Base-by-base conservation (phyloP, 2,797 vertebrate genomes). In the Myripristis jacobus region DNA sequence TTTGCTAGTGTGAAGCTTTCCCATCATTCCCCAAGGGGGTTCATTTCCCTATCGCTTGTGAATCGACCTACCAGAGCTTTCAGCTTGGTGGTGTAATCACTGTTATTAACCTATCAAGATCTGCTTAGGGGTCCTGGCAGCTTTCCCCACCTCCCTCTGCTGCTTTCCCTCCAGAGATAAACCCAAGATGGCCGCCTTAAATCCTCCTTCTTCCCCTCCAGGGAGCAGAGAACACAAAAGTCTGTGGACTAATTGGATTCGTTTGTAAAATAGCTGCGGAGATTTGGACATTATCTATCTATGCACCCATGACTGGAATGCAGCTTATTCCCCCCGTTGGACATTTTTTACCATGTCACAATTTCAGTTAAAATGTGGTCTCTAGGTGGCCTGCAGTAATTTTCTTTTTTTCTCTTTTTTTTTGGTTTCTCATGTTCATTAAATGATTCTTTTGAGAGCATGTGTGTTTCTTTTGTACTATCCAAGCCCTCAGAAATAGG, bases 231-330 rank as follows among this genome's bases (percentile, higher is more conserved):
- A 90, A 91, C 85, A 89, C 87, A 79, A 90, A 89, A 85, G 88
- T 79, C 84, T 79, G 48, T 58, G 60, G 65, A 83, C 74, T 92
- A 91, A 92, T 94, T 92, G 84, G 83, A 92, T 92, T 94, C 68
- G 88, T 93, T 93, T 93, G 84, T 89, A 80, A 92, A 93, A 91
- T 91, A 87, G 80, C 81, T 89, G 81, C 75, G 76, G 80, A 85
- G 82, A 89, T 89, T 89, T 87, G 80, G 77, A 80, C 80, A 91
- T 92, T 94, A 94, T 94, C 92, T 93, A 51, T 92, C 79, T 91
- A 91, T 91, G 87, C 88, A 93, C 93, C 93, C 93, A 93, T 95
- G 93, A 94, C 93, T 86, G 91, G 93, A 91, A 92, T 93, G 92
- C 66, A 66, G 59, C 53, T 77, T 47, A 5, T 78, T 83, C 63